Evolutionary conservation across 2,888 invertebrate genomes (phyloP), one percentile per base, ranked within the genome.

Genomic region (Stenodera caucasica): DNA sequence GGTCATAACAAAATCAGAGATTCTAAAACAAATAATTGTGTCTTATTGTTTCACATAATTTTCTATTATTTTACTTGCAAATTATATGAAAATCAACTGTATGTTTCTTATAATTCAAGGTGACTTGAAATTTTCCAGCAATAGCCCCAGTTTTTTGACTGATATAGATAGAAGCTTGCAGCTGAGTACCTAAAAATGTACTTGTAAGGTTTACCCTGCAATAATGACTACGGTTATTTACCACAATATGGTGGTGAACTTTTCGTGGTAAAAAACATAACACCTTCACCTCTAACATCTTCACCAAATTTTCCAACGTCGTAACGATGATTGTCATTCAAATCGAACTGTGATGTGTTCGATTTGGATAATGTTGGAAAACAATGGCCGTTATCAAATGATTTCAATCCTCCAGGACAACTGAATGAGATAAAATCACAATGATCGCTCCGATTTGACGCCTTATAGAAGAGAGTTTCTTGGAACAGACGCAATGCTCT

Each of bases 371-470:
- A 71, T 49, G 72, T 69, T 0, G 84, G 84, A 66, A 85, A 86
- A 68, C 86, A 86, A 35, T 78, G 75, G 1, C 85, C 86, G 35
- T 75, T 78, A n/a, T 79, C 74, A 67, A 82, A 86, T 8, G 82
- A 80, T 7, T 75, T 76, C 51, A 80, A 75, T 2, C 85, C 84
- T 49, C 81, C 81, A 9, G 81, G 79, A 71, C 86, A 86, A 14
- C 82, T 82, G 76, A 82, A 86, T 0, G 84, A 82, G 3, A 75
- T 76, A 68, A 86, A 86, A 67, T 81, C 80, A 71, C 85, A 85
- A 23, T 71, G 74, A 62, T 68, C 64, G 33, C 9, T 63, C 52
- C 9, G 55, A 37, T 58, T 63, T 62, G 64, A 55, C 8, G 69
- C 66, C 75, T 80, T 80, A 62, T 77, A 78, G 29, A 74, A 68